Evolutionary conservation across 2,888 invertebrate species (phyloP), one percentile per base, ranked within the genome.

Genomic region (Argynnis bischoffii): DNA sequence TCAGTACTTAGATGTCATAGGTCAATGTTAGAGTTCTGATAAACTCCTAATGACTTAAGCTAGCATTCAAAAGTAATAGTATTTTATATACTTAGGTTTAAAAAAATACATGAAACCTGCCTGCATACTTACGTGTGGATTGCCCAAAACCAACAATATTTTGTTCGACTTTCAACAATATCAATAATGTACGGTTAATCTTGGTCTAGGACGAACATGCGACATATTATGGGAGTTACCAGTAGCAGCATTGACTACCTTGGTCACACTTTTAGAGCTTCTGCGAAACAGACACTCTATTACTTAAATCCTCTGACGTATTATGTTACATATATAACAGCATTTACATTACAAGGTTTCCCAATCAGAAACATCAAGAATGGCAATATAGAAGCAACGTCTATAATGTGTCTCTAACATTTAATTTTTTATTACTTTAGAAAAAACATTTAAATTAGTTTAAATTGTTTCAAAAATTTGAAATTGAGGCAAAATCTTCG

Each of bases 251-350:
- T 51, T 48, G 59, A 54, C 59, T 69, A 69, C 70, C 66, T 64
- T 66, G 66, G 53, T 50, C 13, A 67, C 71, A 72, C 69, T 72
- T 72, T 15, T 72, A 69, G 18, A 69, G 71, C 71, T 72, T 72
- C 71, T 60, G 41, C 61, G 67, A 72, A 69, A 69, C 67, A 67
- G 71, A 69, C 67, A 65, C 55, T 65, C 59, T 65, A 67, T 69
- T 67, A 67, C 65, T 63, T 69, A 69, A 72, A 72, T 69, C 69
- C 71, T 57, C 64, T 72, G 71, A 69, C 71, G 71, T 69, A 67
- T 55, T 65, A 54, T 55, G 60, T n/a, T 63, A 63, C 65, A 72
- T 72, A 72, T 72, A 72, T 65, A 72, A 69, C 71, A 55, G 59
- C 64, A 63, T 63, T 72, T 65, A 69, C 51, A 55, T 67, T 46